phyloP scores from a whole-genome alignment of 2,113 vertebrate genomes.

The Emydura subglobosa region DNA sequence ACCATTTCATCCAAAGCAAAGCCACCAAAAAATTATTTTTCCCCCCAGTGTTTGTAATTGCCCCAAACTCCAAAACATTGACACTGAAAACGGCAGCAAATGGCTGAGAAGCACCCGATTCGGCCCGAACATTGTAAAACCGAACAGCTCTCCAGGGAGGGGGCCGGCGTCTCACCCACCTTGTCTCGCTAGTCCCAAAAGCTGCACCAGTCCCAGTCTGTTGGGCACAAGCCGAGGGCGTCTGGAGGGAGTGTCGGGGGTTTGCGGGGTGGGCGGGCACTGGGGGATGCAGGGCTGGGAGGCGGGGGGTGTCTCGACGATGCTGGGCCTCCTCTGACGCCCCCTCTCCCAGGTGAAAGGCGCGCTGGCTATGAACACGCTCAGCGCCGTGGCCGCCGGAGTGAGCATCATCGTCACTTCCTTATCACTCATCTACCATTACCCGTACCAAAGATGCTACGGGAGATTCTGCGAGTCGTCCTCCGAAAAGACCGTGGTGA shows the following conservation, averaged over 20 bases:
- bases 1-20: not conserved
- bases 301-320: too few relatives aligned
- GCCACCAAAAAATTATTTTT: not conserved
- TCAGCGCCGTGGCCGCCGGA: not conserved
- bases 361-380: not conserved
- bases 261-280: not conserved
- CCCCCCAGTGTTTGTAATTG: not conserved
- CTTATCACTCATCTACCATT: fast-evolving
- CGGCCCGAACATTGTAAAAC: not conserved
- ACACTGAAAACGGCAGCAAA: not conserved
- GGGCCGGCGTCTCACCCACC: too few relatives aligned
- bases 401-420: not conserved
- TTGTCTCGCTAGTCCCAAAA: too few relatives aligned
- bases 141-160: not conserved
- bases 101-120: not conserved
- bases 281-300: not conserved
- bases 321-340: too few relatives aligned
- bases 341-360: not conserved
- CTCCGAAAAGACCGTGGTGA: not conserved
- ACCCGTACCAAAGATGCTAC: fast-evolving
- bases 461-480: not conserved
- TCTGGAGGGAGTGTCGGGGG: not conserved
- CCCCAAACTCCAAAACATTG: not conserved
- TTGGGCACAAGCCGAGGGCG: too few relatives aligned
- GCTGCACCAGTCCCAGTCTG: too few relatives aligned